Base-by-base conservation (phyloP, 1,140 invertebrate genomes). In the Euura saliciscinereae region DNA sequence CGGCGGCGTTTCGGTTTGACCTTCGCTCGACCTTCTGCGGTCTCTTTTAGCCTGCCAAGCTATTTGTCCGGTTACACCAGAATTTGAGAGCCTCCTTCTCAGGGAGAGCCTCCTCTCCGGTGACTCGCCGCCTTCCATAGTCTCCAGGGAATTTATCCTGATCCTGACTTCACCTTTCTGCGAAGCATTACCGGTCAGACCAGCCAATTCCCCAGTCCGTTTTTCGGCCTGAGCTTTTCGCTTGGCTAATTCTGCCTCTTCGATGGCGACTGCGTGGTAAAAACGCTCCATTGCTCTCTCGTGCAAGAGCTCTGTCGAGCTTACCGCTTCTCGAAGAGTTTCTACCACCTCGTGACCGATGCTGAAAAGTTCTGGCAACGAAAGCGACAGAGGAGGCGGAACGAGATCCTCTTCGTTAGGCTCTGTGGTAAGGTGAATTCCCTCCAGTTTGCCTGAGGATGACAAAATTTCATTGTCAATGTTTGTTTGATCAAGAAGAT, bases 221-320 rank as follows among this genome's bases (percentile, higher is more conserved):
- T 80, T 79, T 68, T 84, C 84, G 43, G 86, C 75, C 74, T 85
- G 82, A 4, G 82, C 79, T 73, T 84, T 88, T 13, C 79, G 81
- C 69, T 87, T 85, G 3, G 80, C 78, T 66, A 88, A 87, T 81
- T 91, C 89, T 28, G 90, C 89, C 85, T 95, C 91, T 82, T 94
- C 92, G 69, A 92, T 87, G 44, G 91, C 91, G 0, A 93, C 90
- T 2, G 93, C 94, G 82, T 93, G 90, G 77, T 94, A 94, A 76
- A 95, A 93, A 43, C 94, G 87, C 8, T 92, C 92, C 92, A 95
- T 94, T 2, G 93, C 93, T 42, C 90, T 89, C 79, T 95, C 94
- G 77, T 95, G 94, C 2, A 96, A 86, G 6, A 95, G 85, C 80
- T 95, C 94, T 0, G 93, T 94, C 0, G 94, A 95, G 79, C 94